Base-by-base conservation (phyloP, 2,797 vertebrate species). In the Onychomys arenicola region DNA sequence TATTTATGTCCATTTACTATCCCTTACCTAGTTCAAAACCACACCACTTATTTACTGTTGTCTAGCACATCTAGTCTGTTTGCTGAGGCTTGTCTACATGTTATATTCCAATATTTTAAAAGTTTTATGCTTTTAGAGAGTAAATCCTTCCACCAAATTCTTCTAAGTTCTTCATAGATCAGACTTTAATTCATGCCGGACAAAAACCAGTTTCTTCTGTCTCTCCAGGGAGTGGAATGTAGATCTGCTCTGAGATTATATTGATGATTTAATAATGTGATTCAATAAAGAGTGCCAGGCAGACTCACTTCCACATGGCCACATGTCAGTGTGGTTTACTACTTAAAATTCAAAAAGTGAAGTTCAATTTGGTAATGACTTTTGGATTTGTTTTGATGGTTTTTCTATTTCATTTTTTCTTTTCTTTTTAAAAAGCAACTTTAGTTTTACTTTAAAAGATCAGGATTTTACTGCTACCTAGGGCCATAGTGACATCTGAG, bases 401-500 rank as follows among this genome's bases (percentile, higher is more conserved):
- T 91, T 94, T 96, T 95, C 21, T 52, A 12, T 52, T 34, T 67
- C n/a, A 8, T 69, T 86, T 69, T 46, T 85, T 67, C 6, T 34
- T 52, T 49, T 67, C 43, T 49, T 49, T 86, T 27, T 8, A 37
- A 52, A 52, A 55, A 94, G 71, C 89, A 82, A 77, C 29, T 69
- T 67, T 40, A 82, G 34, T 63, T 96, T 96, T 93, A 90, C 63
- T 92, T 96, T 71, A 82, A 91, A 88, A 91, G n/a, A 96, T 75
- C 13, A 37, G 13, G 1, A 27, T 32, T 9, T n/a, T 34, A 69
- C 16, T n/a, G 65, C 65, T 34, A 17, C 65, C 65, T 69, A 34
- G 17, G 34, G 32, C 16, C 1, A 19, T n/a, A 17, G 63, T 67
- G 32, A 32, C 63, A 32, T 67, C 63, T 67, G 63, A 32, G 13